Base-by-base conservation (phyloP, 2,113 vertebrate genomes). In the Fukomys damarensis region DNA sequence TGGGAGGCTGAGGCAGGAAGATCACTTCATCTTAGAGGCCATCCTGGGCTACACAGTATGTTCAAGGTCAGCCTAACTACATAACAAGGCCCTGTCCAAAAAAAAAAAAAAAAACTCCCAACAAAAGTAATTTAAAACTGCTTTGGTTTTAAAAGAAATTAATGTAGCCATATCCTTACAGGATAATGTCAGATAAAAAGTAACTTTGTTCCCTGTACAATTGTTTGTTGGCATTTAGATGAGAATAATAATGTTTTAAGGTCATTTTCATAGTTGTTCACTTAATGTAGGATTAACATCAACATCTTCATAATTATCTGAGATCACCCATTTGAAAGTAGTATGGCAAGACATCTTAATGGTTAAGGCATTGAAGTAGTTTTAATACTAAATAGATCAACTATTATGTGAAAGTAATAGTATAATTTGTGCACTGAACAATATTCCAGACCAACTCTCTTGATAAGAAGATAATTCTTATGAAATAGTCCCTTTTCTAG, bases 241-340 rank as follows among this genome's bases (percentile, higher is more conserved):
- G 92, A 96, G 92, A 91, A 90, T 95, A 96, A 84, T 93, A 93
- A 92, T 95, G 79, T 88, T 95, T 94, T 92, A 85, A 93, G 82
- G 72, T 89, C 89, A 95, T 96, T 97, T 97, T 90, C 86, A 92
- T 95, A 92, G 93, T 95, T 96, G n/a, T 95, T 96, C 89, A 96
- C 97, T 98, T 92, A 98, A 88, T 2, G 0, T 96, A 92, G 72
- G 90, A 96, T 98, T 97, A 96, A 70, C 95, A 97, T 97, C 97
- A 97, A 95, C 93, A 96, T 97, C 96, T 94, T 96, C 58, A 5
- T 97, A 98, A 98, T 97, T 97, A 94, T 95, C 88, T 97, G 85
- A 92, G 97, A 98, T 94, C 96, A 85, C 61, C 70, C 68, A 95
- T 87, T 96, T 94, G 91, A 93, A 97, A 97, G 66, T 88, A 43